Evolutionary conservation across 2,113 vertebrate species (phyloP), one percentile per base, ranked within the genome.

Genomic region (Corythornis madagascariensis): DNA sequence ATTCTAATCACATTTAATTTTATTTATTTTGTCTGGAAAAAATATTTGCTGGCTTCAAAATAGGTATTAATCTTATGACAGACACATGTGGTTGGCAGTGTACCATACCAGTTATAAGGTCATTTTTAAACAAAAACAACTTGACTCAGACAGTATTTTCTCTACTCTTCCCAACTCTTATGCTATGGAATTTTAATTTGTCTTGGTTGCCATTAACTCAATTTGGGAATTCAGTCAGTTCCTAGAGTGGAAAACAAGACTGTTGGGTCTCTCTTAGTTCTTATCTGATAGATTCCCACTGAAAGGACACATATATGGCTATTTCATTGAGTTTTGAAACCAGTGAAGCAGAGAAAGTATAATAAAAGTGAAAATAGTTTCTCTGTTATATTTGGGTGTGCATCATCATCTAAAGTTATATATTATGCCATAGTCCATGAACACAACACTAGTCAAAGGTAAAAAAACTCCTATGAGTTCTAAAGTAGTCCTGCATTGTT

Each of bases 181-280:
- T 79, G 22, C 7, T 74, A 52, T 25, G 1, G 16, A 96, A 96
- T 95, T 97, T 61, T 89, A 83, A 89, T 93, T 95, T 97, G 42
- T 60, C 43, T 59, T 18, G 2, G 57, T 42, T 92, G 17, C 64
- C 66, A 52, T 89, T 85, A 96, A 89, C 65, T 84, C 4, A n/a
- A 66, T 90, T 93, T 96, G 66, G 38, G 69, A 97, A 95, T 31
- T 82, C 72, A 93, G 50, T 59, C 40, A 80, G 56, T 80, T 89
- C 95, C 74, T 56, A 53, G 22, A 50, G 42, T 69, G 20, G 31
- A 94, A 95, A 92, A 15, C 26, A 86, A 48, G 76, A 50, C 42
- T 90, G 29, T 19, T 91, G 20, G 21, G 3, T 83, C 50, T 95
- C 33, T 82, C 96, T 72, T 89, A 88, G 8, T 60, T 91, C 56